Evolutionary conservation across 2,888 invertebrate genomes (phyloP).

Genomic region (Agriotes lineatus): DNA sequence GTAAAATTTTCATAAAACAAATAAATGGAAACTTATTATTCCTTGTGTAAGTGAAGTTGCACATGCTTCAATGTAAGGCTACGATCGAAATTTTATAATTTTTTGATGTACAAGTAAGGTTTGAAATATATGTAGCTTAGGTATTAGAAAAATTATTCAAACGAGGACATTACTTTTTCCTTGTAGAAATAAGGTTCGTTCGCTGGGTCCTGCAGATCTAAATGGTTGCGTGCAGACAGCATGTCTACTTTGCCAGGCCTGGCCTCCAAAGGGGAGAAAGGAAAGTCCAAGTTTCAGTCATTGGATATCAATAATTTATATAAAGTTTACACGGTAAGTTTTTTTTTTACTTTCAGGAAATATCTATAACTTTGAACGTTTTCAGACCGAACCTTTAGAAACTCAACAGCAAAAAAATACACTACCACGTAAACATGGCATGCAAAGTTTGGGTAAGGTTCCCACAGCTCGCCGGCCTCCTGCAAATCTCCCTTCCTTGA

Average conservation of each 20-base stretch:
- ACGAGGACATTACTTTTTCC: no score
- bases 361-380: constrained; percentile 46
- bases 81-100: no score
- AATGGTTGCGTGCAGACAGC: constrained; percentile 96
- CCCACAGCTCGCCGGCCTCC: constrained; percentile 98
- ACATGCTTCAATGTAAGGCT: no score
- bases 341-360: neutral
- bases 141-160: no score
- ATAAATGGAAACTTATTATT: no score
- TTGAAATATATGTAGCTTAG: no score
- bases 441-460: constrained; percentile 99
- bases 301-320: constrained; percentile 98
- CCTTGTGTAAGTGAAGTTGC: no score
- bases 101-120: no score
- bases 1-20: no score
- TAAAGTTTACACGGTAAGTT: constrained; percentile 85
- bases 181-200: constrained; percentile 79
- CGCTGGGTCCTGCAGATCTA: constrained; percentile 82
- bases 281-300: constrained; percentile 96
- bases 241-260: constrained; percentile 96
- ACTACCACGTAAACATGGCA: constrained; percentile 98
- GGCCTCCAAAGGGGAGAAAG: constrained; percentile 87
- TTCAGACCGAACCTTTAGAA: constrained; percentile 87
- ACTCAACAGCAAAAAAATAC: constrained; percentile 90
- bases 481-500: constrained; percentile 98